These are phyloP conservation scores for Leptatherina wallacei DNA, from an alignment of 2,797 vertebrate species.

Conservation along the genomic window DNA sequence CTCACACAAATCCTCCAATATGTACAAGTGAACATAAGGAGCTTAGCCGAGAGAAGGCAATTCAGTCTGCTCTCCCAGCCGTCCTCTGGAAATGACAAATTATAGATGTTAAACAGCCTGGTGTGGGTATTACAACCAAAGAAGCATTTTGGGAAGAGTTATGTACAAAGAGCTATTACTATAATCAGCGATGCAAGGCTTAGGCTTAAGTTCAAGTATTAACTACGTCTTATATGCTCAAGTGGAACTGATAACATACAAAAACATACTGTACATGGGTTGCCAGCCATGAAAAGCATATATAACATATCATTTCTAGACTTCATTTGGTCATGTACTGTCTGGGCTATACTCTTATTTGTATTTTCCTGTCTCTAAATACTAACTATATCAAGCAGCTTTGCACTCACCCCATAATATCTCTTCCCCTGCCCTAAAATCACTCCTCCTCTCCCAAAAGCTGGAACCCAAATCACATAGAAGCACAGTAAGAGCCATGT, in stretches of 20 bases:
- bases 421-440: slow-evolving; percentile 14
- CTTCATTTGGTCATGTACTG: slow-evolving; percentile 39
- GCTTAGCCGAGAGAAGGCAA: slow-evolving; percentile 83
- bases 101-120: slow-evolving; percentile 86
- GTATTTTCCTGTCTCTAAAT: slow-evolving; percentile 26
- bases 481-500: slow-evolving; percentile 64
- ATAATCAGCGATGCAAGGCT: slow-evolving; percentile 71
- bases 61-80: slow-evolving; percentile 73
- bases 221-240: slow-evolving; percentile 68
- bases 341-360: slow-evolving; percentile 23
- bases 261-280: slow-evolving; percentile 46
- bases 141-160: slow-evolving; percentile 78
- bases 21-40: slow-evolving; percentile 84
- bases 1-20: slow-evolving; percentile 83
- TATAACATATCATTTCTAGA: slow-evolving; percentile 41
- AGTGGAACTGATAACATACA: slow-evolving; percentile 66
- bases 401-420: background rate
- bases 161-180: slow-evolving; percentile 78
- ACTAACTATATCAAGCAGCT: slow-evolving; percentile 38
- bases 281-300: slow-evolving; percentile 43
- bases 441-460: slow-evolving; percentile 32
- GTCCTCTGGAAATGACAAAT: slow-evolving; percentile 83
- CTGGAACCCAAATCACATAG: slow-evolving; percentile 50
- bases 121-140: slow-evolving; percentile 81
- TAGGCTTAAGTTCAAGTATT: slow-evolving; percentile 81